phyloP scores from a whole-genome alignment of 2,888 invertebrate genomes.

The Pyrgus malvae region DNA sequence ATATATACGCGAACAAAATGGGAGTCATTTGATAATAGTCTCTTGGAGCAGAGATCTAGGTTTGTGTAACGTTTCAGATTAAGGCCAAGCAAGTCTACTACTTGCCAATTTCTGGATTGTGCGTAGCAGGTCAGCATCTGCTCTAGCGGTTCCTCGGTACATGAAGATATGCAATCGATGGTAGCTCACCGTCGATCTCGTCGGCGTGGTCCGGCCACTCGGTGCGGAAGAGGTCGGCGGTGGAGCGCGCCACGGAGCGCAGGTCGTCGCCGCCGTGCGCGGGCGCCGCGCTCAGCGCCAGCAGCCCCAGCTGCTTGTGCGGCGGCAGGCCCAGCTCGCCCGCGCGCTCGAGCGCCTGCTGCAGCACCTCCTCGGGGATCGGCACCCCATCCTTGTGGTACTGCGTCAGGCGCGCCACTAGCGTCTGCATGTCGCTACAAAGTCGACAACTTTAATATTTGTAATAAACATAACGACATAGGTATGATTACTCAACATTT shows the following conservation, averaged over 20 bases:
- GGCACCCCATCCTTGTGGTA: constrained; percentile 61
- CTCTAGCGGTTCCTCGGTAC: no score
- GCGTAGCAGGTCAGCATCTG: no score
- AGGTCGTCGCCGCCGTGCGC: constrained; percentile 44
- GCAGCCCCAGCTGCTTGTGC: constrained; percentile 53
- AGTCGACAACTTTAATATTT: background rate
- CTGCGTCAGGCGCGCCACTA: constrained; percentile 50
- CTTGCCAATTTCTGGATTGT: no score
- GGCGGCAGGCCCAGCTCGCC: constrained; percentile 48
- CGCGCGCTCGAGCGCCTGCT: constrained; percentile 44
- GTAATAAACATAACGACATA: background rate
- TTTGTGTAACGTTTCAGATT: no score
- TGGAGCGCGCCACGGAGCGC: constrained; percentile 50
- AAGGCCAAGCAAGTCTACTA: no score
- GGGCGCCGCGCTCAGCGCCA: constrained; percentile 49
- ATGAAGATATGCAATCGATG: background rate
- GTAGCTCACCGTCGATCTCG: constrained; percentile 41
- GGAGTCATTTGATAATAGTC: no score
- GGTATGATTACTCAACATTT: background rate
- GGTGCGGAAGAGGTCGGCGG: constrained; percentile 49
- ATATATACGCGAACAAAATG: no score
- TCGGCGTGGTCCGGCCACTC: constrained; percentile 53
- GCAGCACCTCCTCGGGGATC: constrained; percentile 50
- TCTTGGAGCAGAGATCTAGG: no score
- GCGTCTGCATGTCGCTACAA: constrained; percentile 50